Evolutionary conservation across 2,888 invertebrate species (phyloP).

Genomic region (Agelastica alni): DNA sequence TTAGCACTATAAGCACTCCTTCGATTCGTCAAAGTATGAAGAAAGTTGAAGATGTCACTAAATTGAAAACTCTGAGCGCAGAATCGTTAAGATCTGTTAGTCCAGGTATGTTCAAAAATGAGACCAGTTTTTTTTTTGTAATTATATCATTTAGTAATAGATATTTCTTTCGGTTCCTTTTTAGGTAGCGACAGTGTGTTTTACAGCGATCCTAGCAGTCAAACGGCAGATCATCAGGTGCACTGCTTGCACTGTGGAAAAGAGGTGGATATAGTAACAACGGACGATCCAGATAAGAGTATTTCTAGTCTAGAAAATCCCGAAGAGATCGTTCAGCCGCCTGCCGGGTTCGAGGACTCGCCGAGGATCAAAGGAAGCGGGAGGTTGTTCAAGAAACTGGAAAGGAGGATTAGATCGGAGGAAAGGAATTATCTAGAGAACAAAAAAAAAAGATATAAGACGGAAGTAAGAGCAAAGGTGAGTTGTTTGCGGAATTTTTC

Average conservation of each 20-base stretch:
- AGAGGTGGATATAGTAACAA: constrained; percentile 63
- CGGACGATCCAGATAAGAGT: constrained; percentile 51
- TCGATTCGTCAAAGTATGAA: constrained; percentile 53
- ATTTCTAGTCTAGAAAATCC: constrained; percentile 38
- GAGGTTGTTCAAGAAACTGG: constrained; percentile 76
- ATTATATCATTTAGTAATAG: too few relatives aligned
- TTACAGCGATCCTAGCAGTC: constrained; percentile 77
- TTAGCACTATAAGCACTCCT: constrained; percentile 62
- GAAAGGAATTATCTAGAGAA: constrained; percentile 73
- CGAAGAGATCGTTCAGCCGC: constrained; percentile 80
- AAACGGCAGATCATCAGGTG: constrained; percentile 59
- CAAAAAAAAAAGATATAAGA: constrained; percentile 64
- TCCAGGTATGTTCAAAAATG: constrained; percentile 62
- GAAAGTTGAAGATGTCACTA: constrained; percentile 51
- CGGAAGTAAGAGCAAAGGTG: constrained; percentile 81
- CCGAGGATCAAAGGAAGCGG: constrained; percentile 61
- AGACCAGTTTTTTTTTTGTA: too few relatives aligned
- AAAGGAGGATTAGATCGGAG: constrained; percentile 71
- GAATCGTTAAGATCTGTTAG: constrained; percentile 88
- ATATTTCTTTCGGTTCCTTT: background rate
- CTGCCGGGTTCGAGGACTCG: constrained; percentile 87
- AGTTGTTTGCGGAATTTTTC: too few relatives aligned
- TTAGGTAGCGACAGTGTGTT: constrained; percentile 83
- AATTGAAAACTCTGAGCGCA: constrained; percentile 80
- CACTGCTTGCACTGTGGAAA: constrained; percentile 85